Evolutionary conservation across 2,113 vertebrate species (phyloP), one percentile per base, ranked within the genome.

Genomic region (Tupaia tana): DNA sequence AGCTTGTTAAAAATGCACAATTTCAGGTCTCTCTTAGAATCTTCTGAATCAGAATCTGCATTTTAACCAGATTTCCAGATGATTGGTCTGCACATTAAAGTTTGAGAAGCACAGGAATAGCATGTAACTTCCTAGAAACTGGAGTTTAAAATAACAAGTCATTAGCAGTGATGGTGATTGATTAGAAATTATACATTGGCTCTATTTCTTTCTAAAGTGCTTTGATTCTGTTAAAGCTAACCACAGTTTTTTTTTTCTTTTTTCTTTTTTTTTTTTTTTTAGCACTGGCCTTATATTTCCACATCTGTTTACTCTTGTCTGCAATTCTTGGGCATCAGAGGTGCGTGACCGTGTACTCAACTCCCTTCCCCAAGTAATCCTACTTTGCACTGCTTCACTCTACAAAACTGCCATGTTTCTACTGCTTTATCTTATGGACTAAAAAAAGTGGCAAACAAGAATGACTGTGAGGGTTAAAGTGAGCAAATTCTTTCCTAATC

Each of bases 141-240:
- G 4, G 19, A 88, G 82, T 90, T 97, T 90, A 92, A 96, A 90
- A 89, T 92, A 87, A 56, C 22, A 89, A 92, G 56, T 84, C 52
- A 81, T 90, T 86, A 94, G 27, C 24, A 86, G 56, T 89, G 80
- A 93, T 64, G 6, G 25, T 95, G 78, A 96, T 86, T 91, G 80
- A 94, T 83, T 92, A 84, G 66, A 91, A 96, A 94, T 70, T 84
- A 43, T 81, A 10, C 84, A 83, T 70, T 84, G 70, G 6, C 22
- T 93, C 29, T 89, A 29, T 88, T 95, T 93, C 34, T 94, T 78
- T 84, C 67, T 94, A 79, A 95, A 80, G 67, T 71, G 22, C 14
- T 90, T 93, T 67, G 11, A 84, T 89, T 89, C 9, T 91, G 66
- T 58, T 89, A 79, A 6, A 95, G 52, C 19, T 85, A 61, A n/a